phyloP scores from a whole-genome alignment of 2,113 vertebrate genomes.

The Lepus timidus region DNA sequence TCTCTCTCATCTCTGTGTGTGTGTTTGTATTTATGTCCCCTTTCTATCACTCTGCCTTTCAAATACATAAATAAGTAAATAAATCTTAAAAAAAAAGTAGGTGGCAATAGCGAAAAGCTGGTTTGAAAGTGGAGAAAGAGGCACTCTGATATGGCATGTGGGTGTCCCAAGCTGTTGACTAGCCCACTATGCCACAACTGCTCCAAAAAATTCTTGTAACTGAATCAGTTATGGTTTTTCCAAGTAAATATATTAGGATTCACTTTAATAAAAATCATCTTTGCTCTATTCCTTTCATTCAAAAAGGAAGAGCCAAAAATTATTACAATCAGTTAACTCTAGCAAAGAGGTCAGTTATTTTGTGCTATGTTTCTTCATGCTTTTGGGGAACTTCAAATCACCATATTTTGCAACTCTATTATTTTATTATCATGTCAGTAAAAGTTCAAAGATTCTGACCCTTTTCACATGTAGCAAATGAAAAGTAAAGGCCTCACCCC shows the following conservation, averaged over 20 bases:
- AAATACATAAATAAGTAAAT: too few relatives aligned
- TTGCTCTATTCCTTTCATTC: neutral
- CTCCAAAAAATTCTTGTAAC: neutral
- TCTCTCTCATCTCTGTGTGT: too few relatives aligned
- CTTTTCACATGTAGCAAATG: neutral
- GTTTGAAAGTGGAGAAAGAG: too few relatives aligned
- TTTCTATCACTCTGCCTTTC: too few relatives aligned
- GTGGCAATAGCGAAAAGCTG: too few relatives aligned
- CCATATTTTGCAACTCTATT: neutral
- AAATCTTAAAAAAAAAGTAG: too few relatives aligned
- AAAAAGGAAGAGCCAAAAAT: neutral
- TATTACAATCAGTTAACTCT: neutral
- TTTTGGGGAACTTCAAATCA: neutral
- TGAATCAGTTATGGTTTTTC: neutral
- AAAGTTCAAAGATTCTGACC: neutral
- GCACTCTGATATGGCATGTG: too few relatives aligned
- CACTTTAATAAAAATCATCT: constrained; percentile 37
- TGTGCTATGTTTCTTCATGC: neutral
- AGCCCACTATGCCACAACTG: too few relatives aligned
- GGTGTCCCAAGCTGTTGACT: too few relatives aligned
- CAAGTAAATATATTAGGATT: neutral
- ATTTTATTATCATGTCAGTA: neutral
- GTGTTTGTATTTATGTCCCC: too few relatives aligned
- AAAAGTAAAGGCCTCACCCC: neutral
- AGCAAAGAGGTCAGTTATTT: neutral